Conservation (phyloP, 2,113 vertebrate genomes). For the Canis aureus region DNA sequence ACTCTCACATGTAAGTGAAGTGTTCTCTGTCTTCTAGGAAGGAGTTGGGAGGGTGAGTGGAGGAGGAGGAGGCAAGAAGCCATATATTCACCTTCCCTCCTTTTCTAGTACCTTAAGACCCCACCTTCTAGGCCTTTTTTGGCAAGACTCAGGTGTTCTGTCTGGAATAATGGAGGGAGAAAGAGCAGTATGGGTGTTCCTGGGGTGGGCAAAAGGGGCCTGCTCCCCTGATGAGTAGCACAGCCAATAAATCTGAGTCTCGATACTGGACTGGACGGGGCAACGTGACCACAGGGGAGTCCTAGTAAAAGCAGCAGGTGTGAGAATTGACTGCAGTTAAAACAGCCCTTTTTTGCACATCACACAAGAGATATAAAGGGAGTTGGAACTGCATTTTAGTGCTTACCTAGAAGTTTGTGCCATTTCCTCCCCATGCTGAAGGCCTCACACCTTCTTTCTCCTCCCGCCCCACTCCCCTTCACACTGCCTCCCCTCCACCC, state of each 20-base stretch:
- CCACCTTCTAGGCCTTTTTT: background rate
- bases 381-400: background rate
- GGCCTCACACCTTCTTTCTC: background rate
- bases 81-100: background rate
- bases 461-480: background rate
- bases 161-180: background rate
- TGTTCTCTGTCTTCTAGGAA: background rate
- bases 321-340: fast-evolving
- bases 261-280: background rate
- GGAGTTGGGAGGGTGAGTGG: background rate
- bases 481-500: fast-evolving
- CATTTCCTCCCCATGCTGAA: background rate
- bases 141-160: background rate
- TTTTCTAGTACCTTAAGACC: background rate
- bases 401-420: background rate
- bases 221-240: background rate
- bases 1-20: no score
- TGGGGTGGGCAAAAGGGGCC: background rate
- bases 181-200: background rate
- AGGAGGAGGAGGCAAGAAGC: background rate
- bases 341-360: fast-evolving
- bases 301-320: background rate
- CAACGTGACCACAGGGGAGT: fast-evolving
- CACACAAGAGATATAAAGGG: background rate
- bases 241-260: background rate